Evolutionary conservation across 2,888 invertebrate genomes (phyloP), one percentile per base, ranked within the genome.

Genomic region (Euplexia lucipara): DNA sequence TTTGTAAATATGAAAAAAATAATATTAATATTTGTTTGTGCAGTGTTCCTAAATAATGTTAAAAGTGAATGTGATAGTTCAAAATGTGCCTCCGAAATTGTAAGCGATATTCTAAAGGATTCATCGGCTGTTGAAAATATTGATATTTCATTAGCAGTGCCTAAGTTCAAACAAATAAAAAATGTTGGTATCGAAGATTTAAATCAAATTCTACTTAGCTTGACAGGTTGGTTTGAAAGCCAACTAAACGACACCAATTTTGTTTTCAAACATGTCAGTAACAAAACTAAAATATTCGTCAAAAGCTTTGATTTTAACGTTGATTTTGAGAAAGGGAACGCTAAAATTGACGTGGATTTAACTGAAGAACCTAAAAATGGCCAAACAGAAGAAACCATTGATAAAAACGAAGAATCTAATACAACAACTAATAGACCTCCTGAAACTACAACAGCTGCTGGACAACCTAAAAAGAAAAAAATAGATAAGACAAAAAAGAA

Each of bases 21-120:
- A 72, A 82, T 88, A 84, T 65, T 82, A 62, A 61, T 81, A 56
- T 42, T 74, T 30, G 32, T 83, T 9, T 75, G 79, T 76, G 62
- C 82, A 35, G 68, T 86, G 39, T 74, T 85, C 20, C 52, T 87
- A 47, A 61, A 83, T 26, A 66, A 84, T 68, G 81, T 84, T 3
- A 81, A 74, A 18, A 80, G 92, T 87, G 90, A 91, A 44, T 93
- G 92, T 85, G 87, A 83, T 53, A 22, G 83, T 48, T 84, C 86
- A 0, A 74, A 86, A 49, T 92, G 93, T 83, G 78, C 89, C 8
- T 75, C 82, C 45, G 77, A 84, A 30, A 84, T 88, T 57, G 66
- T 90, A 0, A 70, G 81, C 35, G 80, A 82, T 10, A 88, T 90
- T 62, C 84, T 91, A 8, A 73, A 81, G 47, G 79, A 81, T 26